Conservation (phyloP, 2,113 vertebrate species). For the cattle (Bos taurus) region DNA sequence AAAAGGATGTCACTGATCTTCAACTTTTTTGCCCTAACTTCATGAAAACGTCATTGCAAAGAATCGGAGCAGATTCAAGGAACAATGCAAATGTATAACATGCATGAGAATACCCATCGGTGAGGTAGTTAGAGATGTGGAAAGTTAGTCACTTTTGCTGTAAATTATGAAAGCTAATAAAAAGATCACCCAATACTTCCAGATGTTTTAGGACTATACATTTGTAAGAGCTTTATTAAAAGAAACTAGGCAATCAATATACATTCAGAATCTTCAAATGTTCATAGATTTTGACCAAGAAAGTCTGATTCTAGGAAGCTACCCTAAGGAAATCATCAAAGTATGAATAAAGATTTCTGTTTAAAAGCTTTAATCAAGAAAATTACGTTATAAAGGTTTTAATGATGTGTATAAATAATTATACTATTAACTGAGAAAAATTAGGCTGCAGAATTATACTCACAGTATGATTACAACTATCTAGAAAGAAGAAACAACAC, state of each 20-base stretch:
- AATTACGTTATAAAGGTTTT: conserved; percentile 1
- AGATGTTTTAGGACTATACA: background rate
- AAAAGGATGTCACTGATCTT: background rate
- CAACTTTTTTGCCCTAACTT: background rate
- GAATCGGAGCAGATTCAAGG: background rate
- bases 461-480: background rate
- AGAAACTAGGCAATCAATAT: background rate
- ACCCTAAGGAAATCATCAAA: conserved; percentile 12
- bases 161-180: background rate
- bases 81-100: background rate
- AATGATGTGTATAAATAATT: conserved; percentile 12
- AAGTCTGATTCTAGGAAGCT: background rate
- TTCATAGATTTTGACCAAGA: background rate
- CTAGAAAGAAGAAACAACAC: background rate
- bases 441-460: background rate
- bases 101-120: background rate
- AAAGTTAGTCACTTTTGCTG: background rate
- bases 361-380: conserved; percentile 10
- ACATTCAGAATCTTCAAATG: conserved; percentile 6
- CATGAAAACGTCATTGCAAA: conserved; percentile 15
- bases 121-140: background rate
- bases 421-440: conserved; percentile 12
- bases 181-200: background rate
- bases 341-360: background rate
- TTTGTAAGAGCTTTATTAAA: conserved; percentile 27